Base-by-base conservation (phyloP, 1,140 invertebrate species). In the Mya arenaria region DNA sequence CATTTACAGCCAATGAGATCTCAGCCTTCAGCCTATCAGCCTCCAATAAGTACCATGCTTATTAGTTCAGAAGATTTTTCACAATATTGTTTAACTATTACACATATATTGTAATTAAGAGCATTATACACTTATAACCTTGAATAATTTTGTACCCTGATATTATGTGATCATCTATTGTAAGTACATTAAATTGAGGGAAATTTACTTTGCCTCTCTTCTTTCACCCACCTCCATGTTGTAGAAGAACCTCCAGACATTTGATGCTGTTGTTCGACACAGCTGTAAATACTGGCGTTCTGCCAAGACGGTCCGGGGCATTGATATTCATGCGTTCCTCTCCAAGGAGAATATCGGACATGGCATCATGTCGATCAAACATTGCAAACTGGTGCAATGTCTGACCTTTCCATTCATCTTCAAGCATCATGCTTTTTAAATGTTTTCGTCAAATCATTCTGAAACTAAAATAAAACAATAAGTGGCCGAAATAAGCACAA, bases 351-450 rank as follows among this genome's bases (percentile, higher is more conserved):
- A 98, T 92, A 92, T 98, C 97, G 90, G 96, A 95, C 34, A 98
- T 92, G 0, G 98, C 93, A 88, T 98, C 97, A 15, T 96, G 95
- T 91, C 98, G 98, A 92, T 98, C 97, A 96, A 97, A 98, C 28
- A 98, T 91, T 4, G 97, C 97, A 23, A 97, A 97, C 95, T 97
- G 92, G 62, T 93, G 92, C 4, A 93, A 74, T 55, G 92, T 87
- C 63, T 89, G 88, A n/a, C 92, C 92, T 62, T 88, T 83, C 85
- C 87, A 89, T 0, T 73, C 83, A 65, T 88, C 88, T 15, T 37
- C 68, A 37, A 62, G 74, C 62, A 34, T 62, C 3, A 28, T 48
- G n/a, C n/a, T n/a, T n/a, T 48, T 48, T 48, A 19, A 0, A 23
- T 8, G 19, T n/a, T 30, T 69, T n/a, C 19, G 3, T 41, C 30